These are phyloP conservation scores for Artibeus jamaicensis DNA, from an alignment of 2,797 vertebrate species.

Conservation along the genomic window DNA sequence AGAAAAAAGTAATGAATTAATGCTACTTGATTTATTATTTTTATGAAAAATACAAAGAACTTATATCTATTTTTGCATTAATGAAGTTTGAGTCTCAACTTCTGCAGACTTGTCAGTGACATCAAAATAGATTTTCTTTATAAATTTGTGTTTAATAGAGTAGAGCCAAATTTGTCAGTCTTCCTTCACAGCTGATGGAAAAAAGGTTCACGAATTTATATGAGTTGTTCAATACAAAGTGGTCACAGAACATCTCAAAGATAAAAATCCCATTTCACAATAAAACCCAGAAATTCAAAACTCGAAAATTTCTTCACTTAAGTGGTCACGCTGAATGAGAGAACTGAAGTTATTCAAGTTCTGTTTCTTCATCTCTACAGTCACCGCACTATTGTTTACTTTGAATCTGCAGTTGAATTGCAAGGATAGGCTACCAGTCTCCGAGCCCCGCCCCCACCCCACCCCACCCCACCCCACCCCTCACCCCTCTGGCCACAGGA, in stretches of 20 bases:
- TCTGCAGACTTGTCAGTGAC: neutral
- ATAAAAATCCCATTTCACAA: constrained; percentile 10
- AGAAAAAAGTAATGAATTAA: neutral
- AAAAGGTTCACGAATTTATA: neutral
- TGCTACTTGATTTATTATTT: neutral
- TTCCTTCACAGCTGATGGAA: constrained; percentile 24
- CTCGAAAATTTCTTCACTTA: neutral
- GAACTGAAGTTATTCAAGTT: neutral
- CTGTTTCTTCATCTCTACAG: neutral
- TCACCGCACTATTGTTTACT: neutral
- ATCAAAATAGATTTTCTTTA: neutral
- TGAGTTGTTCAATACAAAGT: neutral
- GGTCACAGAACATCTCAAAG: neutral
- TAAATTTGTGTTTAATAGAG: neutral
- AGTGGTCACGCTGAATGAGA: neutral
- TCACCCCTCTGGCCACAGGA: neutral
- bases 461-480: neutral
- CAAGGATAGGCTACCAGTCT: neutral
- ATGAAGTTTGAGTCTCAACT: neutral
- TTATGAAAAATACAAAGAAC: neutral
- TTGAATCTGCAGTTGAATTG: neutral
- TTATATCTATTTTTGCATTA: neutral
- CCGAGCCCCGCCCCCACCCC: neutral
- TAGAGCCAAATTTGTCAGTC: neutral
- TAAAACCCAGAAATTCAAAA: neutral